Evolutionary conservation across 2,113 vertebrate species (phyloP).

Genomic region (Amphiprion ocellaris): DNA sequence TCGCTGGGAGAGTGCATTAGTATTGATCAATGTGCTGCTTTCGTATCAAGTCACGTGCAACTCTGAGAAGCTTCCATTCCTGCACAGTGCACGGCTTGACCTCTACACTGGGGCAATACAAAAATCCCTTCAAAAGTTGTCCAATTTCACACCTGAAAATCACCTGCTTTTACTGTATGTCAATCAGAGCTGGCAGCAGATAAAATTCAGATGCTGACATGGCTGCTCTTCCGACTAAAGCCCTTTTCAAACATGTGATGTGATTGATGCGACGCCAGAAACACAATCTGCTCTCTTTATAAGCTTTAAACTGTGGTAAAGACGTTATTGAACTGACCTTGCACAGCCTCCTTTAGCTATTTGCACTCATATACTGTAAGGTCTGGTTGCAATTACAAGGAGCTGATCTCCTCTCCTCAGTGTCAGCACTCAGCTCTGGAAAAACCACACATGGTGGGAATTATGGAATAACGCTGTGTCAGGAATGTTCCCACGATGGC

Average conservation of each 20-base stretch:
- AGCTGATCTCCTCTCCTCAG: constrained; percentile 62
- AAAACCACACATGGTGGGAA: constrained; percentile 82
- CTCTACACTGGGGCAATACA: constrained; percentile 7
- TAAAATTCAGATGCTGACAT: background rate
- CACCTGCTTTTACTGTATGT: background rate
- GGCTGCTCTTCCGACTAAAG: no score
- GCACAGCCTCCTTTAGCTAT: background rate
- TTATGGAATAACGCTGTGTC: constrained; percentile 80
- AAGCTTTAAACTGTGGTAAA: background rate
- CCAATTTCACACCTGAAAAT: background rate
- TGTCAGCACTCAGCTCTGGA: constrained; percentile 50
- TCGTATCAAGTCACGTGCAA: constrained; percentile 15
- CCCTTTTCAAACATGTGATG: no score
- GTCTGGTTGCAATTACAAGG: constrained; percentile 71
- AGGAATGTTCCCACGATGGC: constrained; percentile 84
- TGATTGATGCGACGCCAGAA: background rate
- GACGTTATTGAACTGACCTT: background rate
- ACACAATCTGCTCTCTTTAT: constrained; percentile 1
- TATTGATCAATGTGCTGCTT: constrained; percentile 53
- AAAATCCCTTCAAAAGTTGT: constrained; percentile 6
- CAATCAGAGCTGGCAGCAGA: background rate
- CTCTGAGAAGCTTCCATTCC: background rate
- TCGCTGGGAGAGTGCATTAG: constrained; percentile 54
- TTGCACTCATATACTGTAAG: background rate
- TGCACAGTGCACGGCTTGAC: background rate